Base-by-base conservation (phyloP, 2,888 invertebrate species). In the Cephus sareptanus region DNA sequence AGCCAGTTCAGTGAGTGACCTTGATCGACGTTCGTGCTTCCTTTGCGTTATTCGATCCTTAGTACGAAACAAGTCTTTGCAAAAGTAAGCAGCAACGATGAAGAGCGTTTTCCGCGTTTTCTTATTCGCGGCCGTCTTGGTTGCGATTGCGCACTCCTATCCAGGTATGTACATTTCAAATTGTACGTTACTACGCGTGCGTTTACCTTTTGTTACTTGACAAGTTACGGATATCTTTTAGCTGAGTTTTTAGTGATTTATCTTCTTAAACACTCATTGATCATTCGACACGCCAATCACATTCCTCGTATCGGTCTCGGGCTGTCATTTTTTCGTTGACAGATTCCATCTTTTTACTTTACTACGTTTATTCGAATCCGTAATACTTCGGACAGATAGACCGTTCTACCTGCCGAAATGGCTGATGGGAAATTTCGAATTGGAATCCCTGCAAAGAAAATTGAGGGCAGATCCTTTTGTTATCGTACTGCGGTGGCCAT, bases 81-180 rank as follows among this genome's bases (percentile, higher is more conserved):
- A 78, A 33, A 77, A 79, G 80, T 81, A 56, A 76, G 71, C 78
- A 75, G 77, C 33, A 76, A 81, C 75, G 73, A 85, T 85, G 85
- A 85, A 84, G 83, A 81, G 82, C 77, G 74, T 77, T 77, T 77
- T 83, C 78, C 79, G 81, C 77, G 79, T 78, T 80, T 73, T 89
- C 75, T 78, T 88, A 77, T 77, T 87, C 77, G 85, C 85, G 74
- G 80, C 83, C 81, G 85, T 84, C 77, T 78, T 89, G 74, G 76
- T 91, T 82, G 89, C 89, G 75, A 79, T 82, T 79, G 84, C 87
- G 77, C 85, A 87, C 80, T 83, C 85, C 79, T 86, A 81, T 73
- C 91, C 91, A 83, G 84, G 91, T 91, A 85, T 90, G 90, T 87
- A 71, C 80, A 4, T 71, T 71, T 34, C 31, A 13, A 15, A 34